phyloP scores from a whole-genome alignment of 2,888 invertebrate species.

The Anthrax anthrax region DNA sequence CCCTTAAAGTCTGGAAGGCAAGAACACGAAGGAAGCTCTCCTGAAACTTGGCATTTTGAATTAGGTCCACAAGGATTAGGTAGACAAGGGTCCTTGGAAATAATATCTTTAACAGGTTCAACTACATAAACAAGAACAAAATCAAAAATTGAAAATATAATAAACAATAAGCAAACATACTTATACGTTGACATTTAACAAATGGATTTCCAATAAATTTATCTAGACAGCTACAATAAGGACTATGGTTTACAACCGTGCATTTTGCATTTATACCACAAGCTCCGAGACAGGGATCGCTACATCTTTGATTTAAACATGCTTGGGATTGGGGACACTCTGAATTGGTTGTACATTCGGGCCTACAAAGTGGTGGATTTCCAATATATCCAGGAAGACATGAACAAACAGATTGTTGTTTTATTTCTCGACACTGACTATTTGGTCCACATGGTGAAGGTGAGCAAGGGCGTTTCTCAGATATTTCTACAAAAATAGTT shows the following conservation, averaged over 20 bases:
- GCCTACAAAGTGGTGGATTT: constrained; percentile 51
- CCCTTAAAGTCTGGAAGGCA: constrained; percentile 47
- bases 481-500: constrained; percentile 1
- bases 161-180: constrained; percentile 23
- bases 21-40: constrained; percentile 48
- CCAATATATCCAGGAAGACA: constrained; percentile 50
- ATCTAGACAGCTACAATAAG: constrained; percentile 52
- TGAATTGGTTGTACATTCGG: constrained; percentile 56
- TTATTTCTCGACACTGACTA: constrained; percentile 45
- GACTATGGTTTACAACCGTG: constrained; percentile 61
- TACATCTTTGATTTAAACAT: constrained; percentile 54
- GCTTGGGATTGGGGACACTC: constrained; percentile 59
- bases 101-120: constrained; percentile 19
- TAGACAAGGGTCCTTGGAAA: constrained; percentile 40
- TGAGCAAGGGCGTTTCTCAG: constrained; percentile 35
- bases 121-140: constrained; percentile 12
- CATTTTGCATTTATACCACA: constrained; percentile 59
- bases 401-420: constrained; percentile 53
- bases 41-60: constrained; percentile 47
- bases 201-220: constrained; percentile 53
- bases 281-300: constrained; percentile 57
- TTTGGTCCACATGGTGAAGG: constrained; percentile 52
- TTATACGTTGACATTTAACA: constrained; percentile 41
- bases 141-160: no score
- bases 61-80: constrained; percentile 52